Evolutionary conservation across 2,888 invertebrate species (phyloP).

Genomic region (Oasisia sp.): DNA sequence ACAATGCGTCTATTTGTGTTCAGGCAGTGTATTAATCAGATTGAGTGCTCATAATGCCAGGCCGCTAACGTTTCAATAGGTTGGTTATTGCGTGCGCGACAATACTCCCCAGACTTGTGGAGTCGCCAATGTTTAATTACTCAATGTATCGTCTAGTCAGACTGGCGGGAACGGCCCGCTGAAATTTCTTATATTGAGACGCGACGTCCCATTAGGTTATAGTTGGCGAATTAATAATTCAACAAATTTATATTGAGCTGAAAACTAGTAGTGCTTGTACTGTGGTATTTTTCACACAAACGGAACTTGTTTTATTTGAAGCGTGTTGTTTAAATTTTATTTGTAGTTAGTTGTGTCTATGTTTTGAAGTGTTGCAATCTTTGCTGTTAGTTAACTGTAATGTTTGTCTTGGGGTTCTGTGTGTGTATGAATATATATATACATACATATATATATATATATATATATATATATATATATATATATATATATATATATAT

Average conservation of each 20-base stretch:
- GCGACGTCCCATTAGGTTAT: background rate
- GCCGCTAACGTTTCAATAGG: background rate
- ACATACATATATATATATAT: too few species aligned
- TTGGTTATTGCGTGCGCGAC: constrained; percentile 3
- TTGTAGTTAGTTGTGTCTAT: background rate
- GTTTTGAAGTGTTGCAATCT: background rate
- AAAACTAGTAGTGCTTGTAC: background rate
- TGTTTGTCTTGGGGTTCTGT: too few species aligned
- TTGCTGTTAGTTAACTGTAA: background rate
- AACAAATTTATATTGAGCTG: background rate
- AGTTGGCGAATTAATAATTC: background rate
- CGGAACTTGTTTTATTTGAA: background rate
- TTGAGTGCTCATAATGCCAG: background rate
- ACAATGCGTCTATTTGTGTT: background rate
- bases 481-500: too few species aligned
- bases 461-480: too few species aligned
- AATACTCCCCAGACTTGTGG: background rate
- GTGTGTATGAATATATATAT: too few species aligned
- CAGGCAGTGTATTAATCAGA: background rate
- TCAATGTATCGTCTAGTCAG: background rate
- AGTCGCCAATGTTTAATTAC: background rate
- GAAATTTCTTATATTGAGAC: constrained; percentile 3
- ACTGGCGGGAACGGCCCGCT: background rate
- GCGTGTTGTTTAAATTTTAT: background rate
- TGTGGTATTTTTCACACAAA: background rate